Evolutionary conservation across 1,140 invertebrate genomes (phyloP).

Genomic region (Orchesella cincta): DNA sequence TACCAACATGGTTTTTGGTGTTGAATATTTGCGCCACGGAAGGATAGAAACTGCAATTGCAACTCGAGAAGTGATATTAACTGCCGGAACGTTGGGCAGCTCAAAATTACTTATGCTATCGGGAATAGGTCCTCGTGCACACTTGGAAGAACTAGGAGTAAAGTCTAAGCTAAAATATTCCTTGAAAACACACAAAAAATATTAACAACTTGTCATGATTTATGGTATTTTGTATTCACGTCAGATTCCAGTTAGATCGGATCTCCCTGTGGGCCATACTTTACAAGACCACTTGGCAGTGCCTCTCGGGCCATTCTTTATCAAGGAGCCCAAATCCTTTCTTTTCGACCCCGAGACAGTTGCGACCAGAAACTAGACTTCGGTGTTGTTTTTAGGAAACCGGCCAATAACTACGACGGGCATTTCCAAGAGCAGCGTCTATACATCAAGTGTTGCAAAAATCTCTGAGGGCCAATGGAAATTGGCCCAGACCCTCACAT

Average conservation of each 20-base stretch:
- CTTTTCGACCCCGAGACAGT: conserved; percentile 22
- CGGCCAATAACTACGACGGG: conserved; percentile 7
- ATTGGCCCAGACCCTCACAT: neutral
- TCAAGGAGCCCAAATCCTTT: conserved; percentile 7
- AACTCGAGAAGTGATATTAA: conserved; percentile 70
- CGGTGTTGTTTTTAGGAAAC: neutral
- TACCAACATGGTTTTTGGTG: conserved; percentile 63
- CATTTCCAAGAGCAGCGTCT: conserved; percentile 9
- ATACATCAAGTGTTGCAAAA: neutral
- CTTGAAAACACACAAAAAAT: neutral
- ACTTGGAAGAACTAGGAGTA: conserved; percentile 67
- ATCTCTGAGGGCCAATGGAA: neutral
- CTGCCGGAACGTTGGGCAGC: conserved; percentile 70
- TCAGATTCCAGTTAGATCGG: conserved; percentile 17
- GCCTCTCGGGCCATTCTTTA: conserved; percentile 15
- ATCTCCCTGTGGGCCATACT: neutral
- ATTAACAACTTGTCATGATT: neutral
- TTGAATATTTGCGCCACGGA: conserved; percentile 63
- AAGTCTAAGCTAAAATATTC: neutral
- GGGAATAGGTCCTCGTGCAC: conserved; percentile 68
- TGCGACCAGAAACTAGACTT: neutral
- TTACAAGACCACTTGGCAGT: conserved; percentile 26
- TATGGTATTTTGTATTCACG: neutral
- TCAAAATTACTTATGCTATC: conserved; percentile 79
- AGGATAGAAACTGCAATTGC: conserved; percentile 59